Evolutionary conservation across 2,888 invertebrate species (phyloP), one percentile per base, ranked within the genome.

Genomic region (Hemaris fuciformis): DNA sequence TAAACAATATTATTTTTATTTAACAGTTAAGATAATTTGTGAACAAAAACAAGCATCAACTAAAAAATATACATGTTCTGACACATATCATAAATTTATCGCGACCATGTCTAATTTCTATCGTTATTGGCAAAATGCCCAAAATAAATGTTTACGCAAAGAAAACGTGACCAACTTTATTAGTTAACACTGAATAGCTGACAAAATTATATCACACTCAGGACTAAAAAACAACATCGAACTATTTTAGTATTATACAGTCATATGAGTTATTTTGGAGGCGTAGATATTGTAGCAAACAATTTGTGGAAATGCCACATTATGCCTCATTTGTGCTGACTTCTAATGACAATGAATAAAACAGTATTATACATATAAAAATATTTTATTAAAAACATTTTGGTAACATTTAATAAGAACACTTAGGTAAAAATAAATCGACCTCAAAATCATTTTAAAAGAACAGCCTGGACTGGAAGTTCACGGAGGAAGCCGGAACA

Each of bases 321-420:
- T 53, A 53, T 31, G 18, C 53, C 53, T 53, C 53, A 53, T 31
- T 27, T 53, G 41, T 58, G 38, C 23, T 15, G 58, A 58, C 58
- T 41, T 41, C 13, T 38, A 48, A 57, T 59, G 22, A 22, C 25
- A 62, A 59, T 23, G 63, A 85, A 79, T 79, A 61, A 87, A 88
- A 88, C 82, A 79, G 67, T 73, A 67, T 62, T 64, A 10, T 93
- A 93, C 92, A 91, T 93, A 93, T 93, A 93, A 93, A 93, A 93
- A 93, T 93, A 93, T 93, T 93, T 93, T 93, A 93, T 93, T 93
- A 93, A 93, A 93, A 93, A 93, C 93, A 93, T 93, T 93, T 93
- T 93, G 93, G 93, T 93, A 93, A 93, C 93, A 93, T 93, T 93
- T 93, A 93, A 93, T 93, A 93, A 93, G 93, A 93, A 93, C 93